Evolutionary conservation across 2,113 vertebrate genomes (phyloP).

Genomic region (Fulica atra): DNA sequence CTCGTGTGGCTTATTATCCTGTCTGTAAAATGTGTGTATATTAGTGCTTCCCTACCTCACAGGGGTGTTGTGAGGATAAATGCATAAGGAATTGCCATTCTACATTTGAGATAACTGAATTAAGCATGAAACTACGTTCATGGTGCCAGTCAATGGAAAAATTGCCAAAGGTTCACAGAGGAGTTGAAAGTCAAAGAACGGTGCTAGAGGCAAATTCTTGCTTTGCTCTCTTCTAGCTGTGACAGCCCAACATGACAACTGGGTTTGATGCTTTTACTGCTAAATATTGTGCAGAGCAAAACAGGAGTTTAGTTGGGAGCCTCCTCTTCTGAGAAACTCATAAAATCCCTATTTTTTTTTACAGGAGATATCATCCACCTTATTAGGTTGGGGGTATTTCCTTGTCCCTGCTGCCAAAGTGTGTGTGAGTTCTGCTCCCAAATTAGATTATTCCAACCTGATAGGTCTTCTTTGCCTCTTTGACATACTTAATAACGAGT

Average conservation of each 20-base stretch:
- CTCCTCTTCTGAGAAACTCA: neutral
- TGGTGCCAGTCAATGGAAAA: neutral
- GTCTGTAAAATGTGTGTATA: neutral
- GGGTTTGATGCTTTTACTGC: neutral
- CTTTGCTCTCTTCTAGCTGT: neutral
- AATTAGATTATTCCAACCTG: neutral
- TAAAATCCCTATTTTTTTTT: neutral
- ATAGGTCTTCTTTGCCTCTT: neutral
- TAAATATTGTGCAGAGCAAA: neutral
- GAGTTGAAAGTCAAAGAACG: neutral
- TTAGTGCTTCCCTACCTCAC: conserved; percentile 55
- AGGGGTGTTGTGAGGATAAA: conserved; percentile 61
- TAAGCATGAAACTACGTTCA: neutral
- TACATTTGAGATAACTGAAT: neutral
- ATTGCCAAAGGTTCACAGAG: neutral
- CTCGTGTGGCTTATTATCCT: neutral
- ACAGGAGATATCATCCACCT: neutral
- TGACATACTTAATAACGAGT: neutral
- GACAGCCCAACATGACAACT: neutral
- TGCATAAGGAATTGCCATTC: neutral
- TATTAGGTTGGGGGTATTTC: neutral
- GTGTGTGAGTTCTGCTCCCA: neutral
- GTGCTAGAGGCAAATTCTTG: neutral
- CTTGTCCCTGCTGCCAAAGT: neutral
- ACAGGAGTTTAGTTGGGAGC: neutral